phyloP scores from a whole-genome alignment of 2,888 invertebrate genomes.

The Meandrusa payeni region DNA sequence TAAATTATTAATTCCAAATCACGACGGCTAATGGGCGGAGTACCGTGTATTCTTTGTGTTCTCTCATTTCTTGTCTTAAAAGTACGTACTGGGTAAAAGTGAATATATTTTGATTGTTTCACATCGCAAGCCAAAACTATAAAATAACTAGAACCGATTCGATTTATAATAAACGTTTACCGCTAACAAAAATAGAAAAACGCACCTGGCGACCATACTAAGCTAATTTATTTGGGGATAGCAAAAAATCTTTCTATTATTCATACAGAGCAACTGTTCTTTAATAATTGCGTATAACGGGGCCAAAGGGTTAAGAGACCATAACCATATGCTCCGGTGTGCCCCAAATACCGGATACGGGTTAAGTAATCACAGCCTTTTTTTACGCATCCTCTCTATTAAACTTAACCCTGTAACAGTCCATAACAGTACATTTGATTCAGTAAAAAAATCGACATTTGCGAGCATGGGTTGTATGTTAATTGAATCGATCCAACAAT shows the following conservation, averaged over 20 bases:
- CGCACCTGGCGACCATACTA: constrained; percentile 52
- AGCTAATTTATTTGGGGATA: constrained; percentile 35
- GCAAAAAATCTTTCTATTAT: constrained; percentile 58
- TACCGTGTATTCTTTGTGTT: too few relatives aligned
- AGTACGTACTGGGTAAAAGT: too few relatives aligned
- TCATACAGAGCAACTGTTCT: constrained; percentile 70
- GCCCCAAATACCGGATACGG: constrained; percentile 70
- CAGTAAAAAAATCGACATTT: constrained; percentile 61
- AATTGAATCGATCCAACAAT: constrained; percentile 59
- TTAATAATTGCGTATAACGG: constrained; percentile 65
- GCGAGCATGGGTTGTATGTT: constrained; percentile 59
- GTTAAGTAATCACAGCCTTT: constrained; percentile 75
- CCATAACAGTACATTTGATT: constrained; percentile 56
- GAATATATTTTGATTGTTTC: too few relatives aligned
- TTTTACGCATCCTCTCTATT: constrained; percentile 62
- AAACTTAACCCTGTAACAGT: constrained; percentile 63
- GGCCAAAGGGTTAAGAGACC: constrained; percentile 77
- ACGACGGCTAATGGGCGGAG: too few relatives aligned
- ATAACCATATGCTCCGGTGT: constrained; percentile 64
- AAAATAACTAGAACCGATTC: too few relatives aligned
- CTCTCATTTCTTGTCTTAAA: too few relatives aligned
- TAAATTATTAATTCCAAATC: too few relatives aligned
- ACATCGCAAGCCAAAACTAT: too few relatives aligned
- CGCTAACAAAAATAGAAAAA: constrained; percentile 15
- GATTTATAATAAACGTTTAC: too few relatives aligned